Conservation (phyloP, 2,113 vertebrate species). For the Stictonetta naevosa region DNA sequence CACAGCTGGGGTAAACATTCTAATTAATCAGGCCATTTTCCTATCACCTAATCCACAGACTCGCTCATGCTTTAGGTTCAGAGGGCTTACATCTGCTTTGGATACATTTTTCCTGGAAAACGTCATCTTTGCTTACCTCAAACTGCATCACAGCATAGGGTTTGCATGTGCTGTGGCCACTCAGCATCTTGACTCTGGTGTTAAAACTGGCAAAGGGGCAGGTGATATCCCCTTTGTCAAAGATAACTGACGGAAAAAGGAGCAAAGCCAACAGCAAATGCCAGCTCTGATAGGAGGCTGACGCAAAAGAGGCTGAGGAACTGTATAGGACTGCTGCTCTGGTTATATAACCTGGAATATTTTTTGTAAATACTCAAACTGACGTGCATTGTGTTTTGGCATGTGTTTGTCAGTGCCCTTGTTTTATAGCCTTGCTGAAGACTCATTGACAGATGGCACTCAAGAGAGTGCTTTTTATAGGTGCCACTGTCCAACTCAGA, state of each 20-base stretch:
- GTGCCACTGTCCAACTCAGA: slow-evolving; percentile 28
- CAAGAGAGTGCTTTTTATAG: slow-evolving; percentile 73
- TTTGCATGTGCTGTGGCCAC: neutral
- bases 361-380: slow-evolving; percentile 17
- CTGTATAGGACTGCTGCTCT: neutral
- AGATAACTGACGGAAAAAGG: slow-evolving; percentile 28
- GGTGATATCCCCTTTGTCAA: slow-evolving; percentile 9
- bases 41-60: neutral
- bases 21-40: neutral
- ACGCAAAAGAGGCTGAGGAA: neutral
- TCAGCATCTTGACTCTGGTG: slow-evolving; percentile 32
- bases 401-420: slow-evolving; percentile 38
- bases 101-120: slow-evolving; percentile 21
- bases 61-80: neutral
- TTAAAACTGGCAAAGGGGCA: slow-evolving; percentile 47
- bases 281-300: slow-evolving; percentile 56
- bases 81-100: rapidly evolving
- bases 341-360: neutral
- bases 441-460: slow-evolving; percentile 54
- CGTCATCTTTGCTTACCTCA: neutral
- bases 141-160: neutral
- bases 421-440: slow-evolving; percentile 61
- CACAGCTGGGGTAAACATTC: neutral
- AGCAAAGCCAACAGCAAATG: slow-evolving; percentile 20
- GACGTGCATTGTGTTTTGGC: slow-evolving; percentile 37